Percentiles rank a stretch among this genome's conserved stretches.
phyloP scores from a whole-genome alignment of 2,888 invertebrate genomes.

The Synergus itoensis region DNA sequence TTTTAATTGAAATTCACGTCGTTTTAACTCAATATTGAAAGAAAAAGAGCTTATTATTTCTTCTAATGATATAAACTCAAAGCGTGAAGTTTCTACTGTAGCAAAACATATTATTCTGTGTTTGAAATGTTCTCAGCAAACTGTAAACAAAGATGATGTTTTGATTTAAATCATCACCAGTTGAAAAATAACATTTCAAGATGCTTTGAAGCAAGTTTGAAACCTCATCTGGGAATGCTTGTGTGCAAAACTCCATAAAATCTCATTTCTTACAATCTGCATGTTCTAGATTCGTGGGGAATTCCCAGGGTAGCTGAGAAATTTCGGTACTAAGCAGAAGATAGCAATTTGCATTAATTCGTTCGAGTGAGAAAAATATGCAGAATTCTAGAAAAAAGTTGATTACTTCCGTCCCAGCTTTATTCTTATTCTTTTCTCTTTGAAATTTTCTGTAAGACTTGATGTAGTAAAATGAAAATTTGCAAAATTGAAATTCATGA shows the following conservation, averaged over 20 bases:
- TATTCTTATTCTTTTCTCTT: not conserved
- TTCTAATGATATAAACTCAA: not conserved
- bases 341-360: constrained; percentile 37
- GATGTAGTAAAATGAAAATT: not conserved
- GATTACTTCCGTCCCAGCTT: constrained; percentile 1
- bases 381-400: constrained; percentile 27
- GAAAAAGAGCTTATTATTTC: not conserved
- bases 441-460: not conserved
- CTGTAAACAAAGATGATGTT: constrained; percentile 22
- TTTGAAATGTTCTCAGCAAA: not conserved
- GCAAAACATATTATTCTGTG: not conserved
- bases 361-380: constrained; percentile 8
- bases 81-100: not conserved
- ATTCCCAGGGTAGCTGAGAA: constrained; percentile 6
- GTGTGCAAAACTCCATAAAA: constrained; percentile 35
- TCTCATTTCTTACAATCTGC: constrained; percentile 37
- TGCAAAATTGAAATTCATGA: not conserved
- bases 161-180: constrained; percentile 22
- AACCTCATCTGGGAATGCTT: not conserved
- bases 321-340: constrained; percentile 18
- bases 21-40: not conserved
- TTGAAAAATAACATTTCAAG: constrained; percentile 18
- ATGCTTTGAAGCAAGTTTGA: constrained; percentile 30
- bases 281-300: not conserved
- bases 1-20: not conserved